Conservation (phyloP, 2,113 vertebrate genomes). For the Emberiza fucata region DNA sequence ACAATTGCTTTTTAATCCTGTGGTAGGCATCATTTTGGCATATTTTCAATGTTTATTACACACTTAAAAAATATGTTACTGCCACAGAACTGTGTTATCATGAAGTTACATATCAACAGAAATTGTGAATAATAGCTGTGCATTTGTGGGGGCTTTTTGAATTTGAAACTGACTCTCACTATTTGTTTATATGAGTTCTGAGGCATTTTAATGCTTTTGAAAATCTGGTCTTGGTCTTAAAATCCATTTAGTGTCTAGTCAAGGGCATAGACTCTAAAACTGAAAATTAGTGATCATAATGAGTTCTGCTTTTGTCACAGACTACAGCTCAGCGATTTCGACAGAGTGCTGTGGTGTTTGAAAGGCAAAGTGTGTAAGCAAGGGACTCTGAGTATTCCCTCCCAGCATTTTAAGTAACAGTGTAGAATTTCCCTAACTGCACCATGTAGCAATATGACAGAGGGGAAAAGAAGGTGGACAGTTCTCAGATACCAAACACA, state of each 20-base stretch:
- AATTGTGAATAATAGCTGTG: constrained; percentile 25
- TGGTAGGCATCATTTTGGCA: constrained; percentile 23
- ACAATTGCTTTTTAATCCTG: constrained; percentile 37
- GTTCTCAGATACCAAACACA: neutral
- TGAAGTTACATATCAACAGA: constrained; percentile 12
- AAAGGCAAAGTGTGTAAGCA: neutral
- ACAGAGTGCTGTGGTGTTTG: neutral
- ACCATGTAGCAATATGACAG: neutral
- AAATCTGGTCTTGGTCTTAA: constrained; percentile 8
- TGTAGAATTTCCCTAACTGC: neutral
- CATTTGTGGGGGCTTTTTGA: neutral
- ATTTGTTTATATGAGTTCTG: neutral
- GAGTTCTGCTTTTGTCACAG: neutral
- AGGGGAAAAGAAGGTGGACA: neutral
- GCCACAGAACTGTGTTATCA: neutral
- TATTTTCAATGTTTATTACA: constrained; percentile 45
- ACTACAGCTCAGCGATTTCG: neutral
- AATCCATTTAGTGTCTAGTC: neutral
- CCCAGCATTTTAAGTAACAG: neutral
- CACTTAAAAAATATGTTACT: constrained; percentile 24
- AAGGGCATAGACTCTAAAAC: neutral
- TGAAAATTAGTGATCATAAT: neutral
- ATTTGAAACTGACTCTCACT: neutral
- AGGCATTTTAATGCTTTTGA: neutral
- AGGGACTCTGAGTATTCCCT: neutral